phyloP scores from a whole-genome alignment of 2,888 invertebrate species.

The Colletes collaris region DNA sequence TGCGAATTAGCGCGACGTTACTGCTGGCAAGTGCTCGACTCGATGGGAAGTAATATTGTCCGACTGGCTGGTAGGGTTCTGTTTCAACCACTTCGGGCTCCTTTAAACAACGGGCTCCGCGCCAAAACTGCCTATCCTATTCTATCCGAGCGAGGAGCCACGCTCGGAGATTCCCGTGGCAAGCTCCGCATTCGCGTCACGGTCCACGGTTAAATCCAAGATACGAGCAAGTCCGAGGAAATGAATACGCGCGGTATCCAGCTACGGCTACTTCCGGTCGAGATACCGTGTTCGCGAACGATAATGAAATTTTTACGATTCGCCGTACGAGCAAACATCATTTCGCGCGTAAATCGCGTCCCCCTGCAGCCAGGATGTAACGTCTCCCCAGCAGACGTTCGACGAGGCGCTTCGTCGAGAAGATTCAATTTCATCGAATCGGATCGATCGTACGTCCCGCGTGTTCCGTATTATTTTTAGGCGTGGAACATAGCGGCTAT shows the following conservation, averaged over 20 bases:
- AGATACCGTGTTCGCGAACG: conserved; percentile 9
- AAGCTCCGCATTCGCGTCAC: conserved; percentile 62
- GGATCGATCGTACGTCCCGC: too few relatives aligned
- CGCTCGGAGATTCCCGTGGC: conserved; percentile 39
- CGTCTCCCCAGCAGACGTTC: too few relatives aligned
- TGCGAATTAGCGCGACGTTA: conserved; percentile 66
- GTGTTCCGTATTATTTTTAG: too few relatives aligned
- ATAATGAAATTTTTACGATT: conserved; percentile 52
- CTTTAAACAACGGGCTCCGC: conserved; percentile 64
- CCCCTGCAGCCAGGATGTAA: too few relatives aligned
- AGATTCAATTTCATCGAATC: too few relatives aligned
- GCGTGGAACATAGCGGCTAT: too few relatives aligned
- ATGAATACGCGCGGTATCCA: conserved; percentile 63
- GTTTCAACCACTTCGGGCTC: conserved; percentile 63
- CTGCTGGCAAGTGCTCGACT: conserved; percentile 60
- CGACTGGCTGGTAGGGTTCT: conserved; percentile 48
- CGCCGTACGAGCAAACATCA: conserved; percentile 6
- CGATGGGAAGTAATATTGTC: conserved; percentile 69
- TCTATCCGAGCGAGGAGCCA: conserved; percentile 26
- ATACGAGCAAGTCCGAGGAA: conserved; percentile 56
- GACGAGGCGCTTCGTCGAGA: too few relatives aligned
- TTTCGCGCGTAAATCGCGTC: conserved; percentile 7
- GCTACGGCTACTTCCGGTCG: conserved; percentile 19
- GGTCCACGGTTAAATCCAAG: conserved; percentile 61
- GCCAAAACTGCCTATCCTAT: conserved; percentile 64